Base-by-base conservation (phyloP, 2,797 vertebrate genomes). In the Leptodactylus fallax region DNA sequence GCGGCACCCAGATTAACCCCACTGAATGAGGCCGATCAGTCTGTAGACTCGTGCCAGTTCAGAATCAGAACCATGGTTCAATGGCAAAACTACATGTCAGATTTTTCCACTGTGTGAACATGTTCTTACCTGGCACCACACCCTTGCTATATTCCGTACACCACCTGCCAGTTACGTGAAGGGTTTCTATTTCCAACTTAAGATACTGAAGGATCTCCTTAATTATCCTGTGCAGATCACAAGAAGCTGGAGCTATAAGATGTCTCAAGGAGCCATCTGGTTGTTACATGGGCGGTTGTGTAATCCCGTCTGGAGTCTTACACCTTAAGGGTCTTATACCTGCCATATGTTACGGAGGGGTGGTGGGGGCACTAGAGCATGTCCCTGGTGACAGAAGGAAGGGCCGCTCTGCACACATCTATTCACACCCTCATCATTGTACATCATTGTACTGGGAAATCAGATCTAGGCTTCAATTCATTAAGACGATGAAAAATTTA, bases 301-400 rank as follows among this genome's bases (percentile, higher is more conserved):
- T 61, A 69, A n/a, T 80, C 63, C 60, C 11, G 63, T 71, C 63
- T 69, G 53, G 63, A 47, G 21, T 65, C 19, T 72, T 45, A 72
- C 21, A 85, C 71, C 55, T 76, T 77, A 45, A 76, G 17, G 13
- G 63, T 55, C 27, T 69, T 79, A 49, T 67, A 88, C 53, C 74
- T 88, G 87, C 87, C 87, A 88, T 88, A 84, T 88, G 87, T 82
- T 51, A 21, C 8, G 53, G 25, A 60, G 61, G 36, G 58, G n/a
- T 55, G 53, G 27, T 16, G 12, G 61, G 83, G 74, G 74, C 81
- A 88, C 49, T 49, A 72, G 63, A 72, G 81, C 81, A 49, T 79
- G 74, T 16, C 27, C 8, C 3, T 61, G 14, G 19, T 84, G 87
- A 88, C 81, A 87, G 72, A 27, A 83, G 81, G 79, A 25, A 82